These are phyloP conservation scores for Lordiphosa mommai DNA, from an alignment of 1,140 invertebrate genomes.

Conservation along the genomic window DNA sequence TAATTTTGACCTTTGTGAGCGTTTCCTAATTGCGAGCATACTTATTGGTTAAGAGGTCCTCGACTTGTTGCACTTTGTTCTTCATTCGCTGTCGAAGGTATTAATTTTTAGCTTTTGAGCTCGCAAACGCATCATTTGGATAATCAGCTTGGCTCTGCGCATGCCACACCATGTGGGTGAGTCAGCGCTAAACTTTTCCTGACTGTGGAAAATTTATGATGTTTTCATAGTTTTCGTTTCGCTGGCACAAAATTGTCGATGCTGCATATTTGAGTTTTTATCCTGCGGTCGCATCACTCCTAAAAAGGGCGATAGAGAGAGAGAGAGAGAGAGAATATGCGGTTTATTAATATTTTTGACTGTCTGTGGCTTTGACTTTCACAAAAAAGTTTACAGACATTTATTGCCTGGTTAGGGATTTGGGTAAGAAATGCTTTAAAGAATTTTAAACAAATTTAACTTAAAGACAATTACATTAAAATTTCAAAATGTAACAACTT, in stretches of 20 bases:
- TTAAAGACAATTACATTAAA: constrained; percentile 26
- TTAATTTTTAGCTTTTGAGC: constrained; percentile 28
- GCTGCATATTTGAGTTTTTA: constrained; percentile 57
- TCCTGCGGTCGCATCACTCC: constrained; percentile 50
- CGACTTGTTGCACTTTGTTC: constrained; percentile 14
- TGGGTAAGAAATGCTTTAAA: background rate
- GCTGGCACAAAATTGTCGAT: constrained; percentile 40
- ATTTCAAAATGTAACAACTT: constrained; percentile 17
- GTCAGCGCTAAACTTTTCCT: constrained; percentile 42
- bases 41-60: background rate
- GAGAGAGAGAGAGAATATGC: constrained; percentile 35
- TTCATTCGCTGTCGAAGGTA: constrained; percentile 2
- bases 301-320: constrained; percentile 4
- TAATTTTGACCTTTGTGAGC: constrained; percentile 45
- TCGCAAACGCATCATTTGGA: constrained; percentile 44
- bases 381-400: constrained; percentile 27
- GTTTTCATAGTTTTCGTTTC: constrained; percentile 48
- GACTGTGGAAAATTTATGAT: constrained; percentile 53
- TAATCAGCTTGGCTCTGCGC: constrained; percentile 24
- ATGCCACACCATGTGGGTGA: constrained; percentile 9
- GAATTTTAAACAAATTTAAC: constrained; percentile 30
- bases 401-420: background rate
- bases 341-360: constrained; percentile 56
- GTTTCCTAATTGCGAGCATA: constrained; percentile 2
- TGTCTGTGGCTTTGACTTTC: constrained; percentile 55